Evolutionary conservation across 2,113 vertebrate genomes (phyloP), one percentile per base, ranked within the genome.

Genomic region (Dromaius novaehollandiae): DNA sequence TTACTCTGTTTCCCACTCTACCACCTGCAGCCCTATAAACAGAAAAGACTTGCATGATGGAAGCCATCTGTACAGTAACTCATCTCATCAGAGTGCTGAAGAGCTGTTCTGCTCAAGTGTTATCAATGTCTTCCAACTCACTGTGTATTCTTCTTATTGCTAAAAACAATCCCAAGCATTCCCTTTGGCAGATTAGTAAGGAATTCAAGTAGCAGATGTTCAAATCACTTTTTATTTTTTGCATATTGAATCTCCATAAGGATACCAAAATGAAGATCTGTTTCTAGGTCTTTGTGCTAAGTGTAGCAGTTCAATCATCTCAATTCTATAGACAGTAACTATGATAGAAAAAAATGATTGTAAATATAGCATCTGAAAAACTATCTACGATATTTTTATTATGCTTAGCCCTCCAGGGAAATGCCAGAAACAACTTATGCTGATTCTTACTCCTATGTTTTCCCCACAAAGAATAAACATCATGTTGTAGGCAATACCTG

Each of bases 21-120:
- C 96, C 97, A 97, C 97, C 97, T 97, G 97, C 95, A 97, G 88
- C 87, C 87, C 84, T 92, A 95, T 96, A 96, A 97, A 97, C 94
- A 97, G 92, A 96, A 97, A 82, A 97, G 83, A 87, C 89, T 97
- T 95, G 51, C 71, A 44, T 85, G 95, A 97, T 97, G 90, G 96
- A 96, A 97, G 89, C 97, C 97, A 98, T 97, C 97, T 98, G 97
- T 92, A 97, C 85, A 96, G 94, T 97, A 97, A 98, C 91, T 98
- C 89, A 89, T 97, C 95, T 96, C 93, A 97, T 98, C 96, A 97
- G 96, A 97, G 84, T 51, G 84, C n/a, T 79, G 91, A 97, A 97
- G 93, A 83, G 95, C 46, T 60, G 85, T 87, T 96, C 82, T 91
- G 82, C 96, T 98, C 81, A 96, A 98, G 95, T 95, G 90, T 94